Conservation (phyloP, 1,140 invertebrate genomes). For the Conus betulinus region DNA sequence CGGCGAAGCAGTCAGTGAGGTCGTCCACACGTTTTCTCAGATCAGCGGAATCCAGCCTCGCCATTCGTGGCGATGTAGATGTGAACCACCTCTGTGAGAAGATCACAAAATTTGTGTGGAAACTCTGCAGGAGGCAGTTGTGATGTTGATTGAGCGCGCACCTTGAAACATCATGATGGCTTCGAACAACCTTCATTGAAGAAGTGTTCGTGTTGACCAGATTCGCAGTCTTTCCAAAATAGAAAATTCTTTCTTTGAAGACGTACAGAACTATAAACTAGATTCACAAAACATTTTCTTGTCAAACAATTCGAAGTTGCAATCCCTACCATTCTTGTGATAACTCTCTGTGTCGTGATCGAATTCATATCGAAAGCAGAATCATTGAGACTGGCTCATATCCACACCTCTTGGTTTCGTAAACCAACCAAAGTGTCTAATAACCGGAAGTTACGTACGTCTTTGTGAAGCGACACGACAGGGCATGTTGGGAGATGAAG, state of each 20-base stretch:
- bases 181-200: background rate
- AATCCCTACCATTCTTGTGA: background rate
- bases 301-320: background rate
- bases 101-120: background rate
- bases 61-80: background rate
- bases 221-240: background rate
- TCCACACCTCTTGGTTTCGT: background rate
- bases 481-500: background rate
- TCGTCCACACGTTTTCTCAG: conserved; percentile 51
- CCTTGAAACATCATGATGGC: background rate
- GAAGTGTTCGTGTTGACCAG: background rate
- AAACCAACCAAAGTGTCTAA: background rate
- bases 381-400: conserved; percentile 1
- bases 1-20: conserved; percentile 54
- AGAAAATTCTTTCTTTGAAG: background rate
- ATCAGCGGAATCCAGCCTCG: conserved; percentile 1
- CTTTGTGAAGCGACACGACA: background rate
- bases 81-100: background rate
- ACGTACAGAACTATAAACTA: background rate
- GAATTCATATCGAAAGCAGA: conserved; percentile 10
- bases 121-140: background rate
- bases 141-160: background rate
- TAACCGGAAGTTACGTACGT: conserved; percentile 6
- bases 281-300: background rate
- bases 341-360: background rate